Base-by-base conservation (phyloP, 1,140 invertebrate species). In the Elysia chlorotica region DNA sequence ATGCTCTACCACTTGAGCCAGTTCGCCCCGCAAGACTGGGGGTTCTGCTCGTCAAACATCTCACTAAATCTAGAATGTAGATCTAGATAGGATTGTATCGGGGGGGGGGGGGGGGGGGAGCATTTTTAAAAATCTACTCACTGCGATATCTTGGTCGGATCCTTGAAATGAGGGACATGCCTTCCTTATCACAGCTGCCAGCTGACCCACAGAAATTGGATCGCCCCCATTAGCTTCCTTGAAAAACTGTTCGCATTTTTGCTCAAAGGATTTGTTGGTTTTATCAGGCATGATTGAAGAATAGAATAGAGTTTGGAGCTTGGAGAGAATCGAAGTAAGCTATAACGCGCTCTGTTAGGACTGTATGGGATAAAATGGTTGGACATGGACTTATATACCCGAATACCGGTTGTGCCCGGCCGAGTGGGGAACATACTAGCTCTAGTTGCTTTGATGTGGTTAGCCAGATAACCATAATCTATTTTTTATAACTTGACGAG, bases 101-200 rank as follows among this genome's bases (percentile, higher is more conserved):
- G 56, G 25, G 6, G 28, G 19, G 10, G 28, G 10, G 28, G 5
- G 28, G 25, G 6, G 25, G 6, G 56, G 28, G 10, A 14, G 19
- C 19, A 59, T n/a, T 10, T n/a, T 59, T 59, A 14, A 14, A 59
- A 14, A 5, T 41, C 1, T n/a, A 38, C 65, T 67, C 23, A 67
- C 65, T 1, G 65, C 65, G 21, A 67, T 67, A 25, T 67, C 65
- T 53, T 48, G 38, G 30, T 67, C 65, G 28, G 65, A 21, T 10
- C 65, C 65, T 54, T 30, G 4, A 23, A 54, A 67, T 14, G 2
- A 54, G 19, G 65, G 65, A 33, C 21, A 30, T 21, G 48, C 65
- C 14, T 54, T 1, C 23, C 65, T 35, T 19, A 67, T 67, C 2
- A 37, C 41, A 3, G 28, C 3, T 25, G 35, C 35, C 17, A 67